Percentiles rank a stretch among this genome's conserved stretches.
phyloP scores from a whole-genome alignment of 2,888 invertebrate genomes.

The Megaustenia siamemsis region DNA sequence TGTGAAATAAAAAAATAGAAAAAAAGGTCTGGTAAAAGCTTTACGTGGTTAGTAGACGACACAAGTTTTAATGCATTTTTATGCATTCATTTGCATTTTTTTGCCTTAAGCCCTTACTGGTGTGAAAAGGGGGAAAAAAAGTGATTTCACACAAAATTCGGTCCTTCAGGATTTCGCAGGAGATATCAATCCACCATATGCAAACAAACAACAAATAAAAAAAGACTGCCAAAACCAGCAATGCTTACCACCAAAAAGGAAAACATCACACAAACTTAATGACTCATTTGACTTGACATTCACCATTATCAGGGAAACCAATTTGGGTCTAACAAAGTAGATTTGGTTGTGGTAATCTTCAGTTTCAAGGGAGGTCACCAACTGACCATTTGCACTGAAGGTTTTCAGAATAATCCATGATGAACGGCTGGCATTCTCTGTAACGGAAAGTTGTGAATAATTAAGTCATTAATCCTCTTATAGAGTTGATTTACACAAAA shows the following conservation, averaged over 20 bases:
- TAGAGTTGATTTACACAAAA: neutral
- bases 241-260: slow-evolving; percentile 26
- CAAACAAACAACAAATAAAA: no score
- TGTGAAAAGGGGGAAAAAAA: no score
- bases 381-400: neutral
- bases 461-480: no score
- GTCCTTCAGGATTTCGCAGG: no score
- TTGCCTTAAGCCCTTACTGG: no score
- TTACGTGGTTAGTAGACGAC: no score
- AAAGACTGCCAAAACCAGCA: neutral
- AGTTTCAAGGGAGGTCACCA: neutral
- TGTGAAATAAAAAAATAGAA: no score
- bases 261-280: slow-evolving; percentile 6
- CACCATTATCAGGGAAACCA: neutral
- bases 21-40: no score
- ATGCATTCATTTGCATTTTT: no score
- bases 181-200: no score
- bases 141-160: no score
- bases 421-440: neutral
- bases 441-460: neutral
- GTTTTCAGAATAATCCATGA: neutral
- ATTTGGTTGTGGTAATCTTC: neutral
- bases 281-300: neutral
- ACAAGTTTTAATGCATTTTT: no score
- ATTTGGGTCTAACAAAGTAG: neutral